Evolutionary conservation across 2,888 invertebrate genomes (phyloP).

Genomic region (Rotaria magnacalcarata): DNA sequence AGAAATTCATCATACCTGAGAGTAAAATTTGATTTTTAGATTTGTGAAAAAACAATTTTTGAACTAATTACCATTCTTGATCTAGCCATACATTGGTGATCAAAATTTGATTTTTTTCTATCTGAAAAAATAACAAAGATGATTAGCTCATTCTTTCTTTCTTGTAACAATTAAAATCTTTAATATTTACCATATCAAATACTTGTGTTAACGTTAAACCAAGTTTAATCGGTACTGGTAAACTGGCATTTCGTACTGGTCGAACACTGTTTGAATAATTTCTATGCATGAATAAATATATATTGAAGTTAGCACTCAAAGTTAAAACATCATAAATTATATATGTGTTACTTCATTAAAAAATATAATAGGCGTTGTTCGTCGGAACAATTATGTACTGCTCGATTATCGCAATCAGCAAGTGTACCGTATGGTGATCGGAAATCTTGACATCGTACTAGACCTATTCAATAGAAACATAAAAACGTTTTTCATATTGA

Average conservation of each 20-base stretch:
- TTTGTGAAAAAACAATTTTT: background rate
- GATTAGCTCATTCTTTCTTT: background rate
- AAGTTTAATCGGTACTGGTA: constrained; percentile 55
- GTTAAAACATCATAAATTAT: background rate
- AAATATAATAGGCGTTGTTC: constrained; percentile 38
- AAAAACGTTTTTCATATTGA: background rate
- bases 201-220: constrained; percentile 57
- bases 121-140: constrained; percentile 52
- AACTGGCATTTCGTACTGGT: constrained; percentile 57
- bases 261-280: constrained; percentile 56
- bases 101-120: constrained; percentile 63
- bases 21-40: background rate
- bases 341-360: constrained; percentile 23
- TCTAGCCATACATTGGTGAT: constrained; percentile 63
- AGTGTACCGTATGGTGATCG: background rate
- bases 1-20: constrained; percentile 49
- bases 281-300: background rate
- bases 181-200: constrained; percentile 56
- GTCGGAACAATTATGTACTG: constrained; percentile 24
- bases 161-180: background rate
- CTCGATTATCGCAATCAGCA: background rate
- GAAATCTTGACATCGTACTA: background rate
- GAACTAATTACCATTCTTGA: constrained; percentile 52
- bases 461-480: too few relatives aligned
- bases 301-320: background rate